phyloP scores from a whole-genome alignment of 2,113 vertebrate genomes.

The Pogonocichla stellata region DNA sequence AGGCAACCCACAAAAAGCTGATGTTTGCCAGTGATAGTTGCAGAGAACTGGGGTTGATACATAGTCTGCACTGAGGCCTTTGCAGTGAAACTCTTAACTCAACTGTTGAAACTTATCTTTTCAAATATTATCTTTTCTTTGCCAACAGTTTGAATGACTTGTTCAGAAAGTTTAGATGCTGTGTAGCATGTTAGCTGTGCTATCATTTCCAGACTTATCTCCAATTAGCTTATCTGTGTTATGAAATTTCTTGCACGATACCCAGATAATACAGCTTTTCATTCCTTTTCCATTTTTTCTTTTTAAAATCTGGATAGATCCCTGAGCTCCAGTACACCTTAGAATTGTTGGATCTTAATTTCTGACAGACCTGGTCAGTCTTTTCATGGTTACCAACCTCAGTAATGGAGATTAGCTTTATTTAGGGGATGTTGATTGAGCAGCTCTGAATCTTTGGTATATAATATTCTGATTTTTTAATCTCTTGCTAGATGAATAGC shows the following conservation, averaged over 20 bases:
- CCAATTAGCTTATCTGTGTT: not conserved
- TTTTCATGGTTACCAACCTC: not conserved
- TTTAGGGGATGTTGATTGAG: not conserved
- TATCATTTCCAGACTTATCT: not conserved
- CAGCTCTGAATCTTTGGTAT: not conserved
- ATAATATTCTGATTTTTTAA: not conserved
- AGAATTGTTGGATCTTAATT: not conserved
- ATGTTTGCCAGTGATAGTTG: not conserved
- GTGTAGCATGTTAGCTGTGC: not conserved
- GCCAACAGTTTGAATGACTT: not conserved
- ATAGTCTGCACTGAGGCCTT: not conserved
- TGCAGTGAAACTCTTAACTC: not conserved
- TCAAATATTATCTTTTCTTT: not conserved
- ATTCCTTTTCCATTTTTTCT: not conserved
- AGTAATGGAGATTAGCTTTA: not conserved
- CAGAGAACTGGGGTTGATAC: not conserved
- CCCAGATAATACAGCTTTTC: not conserved
- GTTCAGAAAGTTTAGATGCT: not conserved
- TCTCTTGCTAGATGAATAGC: not conserved
- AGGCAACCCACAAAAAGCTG: not conserved
- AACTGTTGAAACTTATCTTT: not conserved
- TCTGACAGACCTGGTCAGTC: not conserved
- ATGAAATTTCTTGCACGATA: not conserved
- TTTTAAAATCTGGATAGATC: not conserved
- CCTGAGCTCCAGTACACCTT: not conserved